phyloP scores from a whole-genome alignment of 2,113 vertebrate genomes.

The Acrocephalus kingi region DNA sequence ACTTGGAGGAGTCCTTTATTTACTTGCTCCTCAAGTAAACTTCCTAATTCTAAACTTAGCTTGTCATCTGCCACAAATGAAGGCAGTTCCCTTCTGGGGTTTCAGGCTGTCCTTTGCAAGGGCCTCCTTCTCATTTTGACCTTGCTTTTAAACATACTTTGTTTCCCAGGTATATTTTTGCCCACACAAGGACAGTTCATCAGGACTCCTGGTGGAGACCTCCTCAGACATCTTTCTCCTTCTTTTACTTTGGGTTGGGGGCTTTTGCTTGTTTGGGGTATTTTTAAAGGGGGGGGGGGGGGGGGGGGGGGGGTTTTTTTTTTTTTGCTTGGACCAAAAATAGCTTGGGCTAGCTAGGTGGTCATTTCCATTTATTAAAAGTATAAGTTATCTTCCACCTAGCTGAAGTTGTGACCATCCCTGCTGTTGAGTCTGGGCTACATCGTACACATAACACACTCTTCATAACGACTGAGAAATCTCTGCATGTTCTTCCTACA shows the following conservation, averaged over 20 bases:
- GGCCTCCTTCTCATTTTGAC: neutral
- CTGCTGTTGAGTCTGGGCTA: neutral
- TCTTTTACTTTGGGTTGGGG: neutral
- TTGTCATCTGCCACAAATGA: neutral
- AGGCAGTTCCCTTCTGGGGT: neutral
- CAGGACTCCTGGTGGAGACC: neutral
- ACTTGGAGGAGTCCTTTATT: neutral
- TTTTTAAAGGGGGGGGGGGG: neutral
- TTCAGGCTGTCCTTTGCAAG: neutral
- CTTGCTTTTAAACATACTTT: neutral
- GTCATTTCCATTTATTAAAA: neutral
- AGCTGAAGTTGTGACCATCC: neutral
- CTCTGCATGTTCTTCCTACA: neutral
- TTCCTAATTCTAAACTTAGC: neutral
- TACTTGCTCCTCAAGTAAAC: neutral
- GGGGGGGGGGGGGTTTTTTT: rapidly evolving
- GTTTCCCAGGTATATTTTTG: neutral
- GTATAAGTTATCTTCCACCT: neutral
- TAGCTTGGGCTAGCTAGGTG: neutral
- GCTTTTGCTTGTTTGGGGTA: neutral
- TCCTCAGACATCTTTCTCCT: neutral
- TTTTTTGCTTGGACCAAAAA: neutral
- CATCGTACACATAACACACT: neutral
- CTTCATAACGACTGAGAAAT: conserved; percentile 11
- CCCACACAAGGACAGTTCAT: neutral